Evolutionary conservation across 35 echinoderm and acorn worm genomes (phyloP), one percentile per base, ranked within the genome.

Genomic region (Apostichopus parvimensis): DNA sequence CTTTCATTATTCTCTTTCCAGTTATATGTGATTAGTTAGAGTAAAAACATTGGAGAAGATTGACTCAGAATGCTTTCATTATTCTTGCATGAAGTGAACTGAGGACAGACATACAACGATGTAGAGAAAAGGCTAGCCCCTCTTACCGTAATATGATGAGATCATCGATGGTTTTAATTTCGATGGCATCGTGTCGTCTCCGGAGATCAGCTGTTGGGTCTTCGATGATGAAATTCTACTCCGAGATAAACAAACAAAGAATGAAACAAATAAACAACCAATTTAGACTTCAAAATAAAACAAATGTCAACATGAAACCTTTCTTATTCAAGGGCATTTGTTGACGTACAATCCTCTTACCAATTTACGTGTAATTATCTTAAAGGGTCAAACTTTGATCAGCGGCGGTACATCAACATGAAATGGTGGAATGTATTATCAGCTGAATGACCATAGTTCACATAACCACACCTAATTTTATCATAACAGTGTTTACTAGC

Each of bases 91-190:
- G 26, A 28, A 28, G 26, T n/a, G n/a, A n/a, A n/a, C n/a, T n/a
- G n/a, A n/a, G n/a, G n/a, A n/a, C 26, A 28, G 26, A 28, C 26
- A 28, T 28, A 28, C 26, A 28, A 28, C 26, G 26, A 28, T 59
- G 1, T 9, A 61, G 58, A 9, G 58, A 61, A 1, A 61, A 61
- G 58, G 5, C 8, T 61, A 61, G 0, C 1, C 64, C 7, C 12
- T 45, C 28, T 73, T 91, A 98, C 96, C 96, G 95, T 4, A 98
- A 90, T 17, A 93, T 58, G 15, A 98, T 93, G 91, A 98, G 95
- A 53, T 98, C 96, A 70, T 95, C 94, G 6, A 95, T 82, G 52
- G 81, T 77, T 6, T 92, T 28, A 71, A 93, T 81, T 73, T 98
- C 94, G 60, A 98, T 89, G 22, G 82, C 78, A 70, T 98, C 96